Base-by-base conservation (phyloP, 2,113 vertebrate genomes). In the Gorsachius goisagi region DNA sequence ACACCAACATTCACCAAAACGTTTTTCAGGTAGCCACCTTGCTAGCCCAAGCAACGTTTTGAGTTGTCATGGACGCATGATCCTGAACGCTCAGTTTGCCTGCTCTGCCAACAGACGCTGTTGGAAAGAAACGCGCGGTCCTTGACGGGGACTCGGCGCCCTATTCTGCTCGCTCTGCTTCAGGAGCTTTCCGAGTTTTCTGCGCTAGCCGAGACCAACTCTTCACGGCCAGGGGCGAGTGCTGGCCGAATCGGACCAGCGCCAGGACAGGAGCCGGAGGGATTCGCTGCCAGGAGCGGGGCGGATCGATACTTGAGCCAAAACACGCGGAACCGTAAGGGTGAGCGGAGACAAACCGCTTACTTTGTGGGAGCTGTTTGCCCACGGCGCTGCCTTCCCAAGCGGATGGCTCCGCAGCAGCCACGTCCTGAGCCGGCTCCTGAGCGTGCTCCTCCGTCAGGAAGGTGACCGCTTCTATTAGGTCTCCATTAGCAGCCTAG, bases 401-500 rank as follows among this genome's bases (percentile, higher is more conserved):
- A 30, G 97, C 52, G 1, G 97, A 97, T 0, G 97, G 95, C 58
- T 99, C 98, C 37, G 94, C 94, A 30, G 98, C 96, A 8, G 97
- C 85, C 13, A 85, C 39, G 15, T 95, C 96, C 37, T 66, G 82
- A 39, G 95, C 97, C 2, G 97, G 97, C 49, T 98, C 95, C 47
- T 98, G 97, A 3, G 97, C 85, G 3, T 88, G 88, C 63, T 97
- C 97, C 73, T 98, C 98, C 0, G 99, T 99, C 90, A 99, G 98
- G 85, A 99, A 98, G 75, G 98, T 98, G 41, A 99, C 98, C 3
- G 99, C 99, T 89, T 99, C 98, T 68, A 98, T 99, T 24, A 99
- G 95, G 94, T 99, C 99, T 73, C 99, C 99, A 78, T 99, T 98
- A 93, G 99, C 98, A 89, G 98, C 99, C 99, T 99, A 58, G 53